These are phyloP conservation scores for Microtus richardsoni DNA, from an alignment of 2,113 vertebrate species.

Conservation along the genomic window DNA sequence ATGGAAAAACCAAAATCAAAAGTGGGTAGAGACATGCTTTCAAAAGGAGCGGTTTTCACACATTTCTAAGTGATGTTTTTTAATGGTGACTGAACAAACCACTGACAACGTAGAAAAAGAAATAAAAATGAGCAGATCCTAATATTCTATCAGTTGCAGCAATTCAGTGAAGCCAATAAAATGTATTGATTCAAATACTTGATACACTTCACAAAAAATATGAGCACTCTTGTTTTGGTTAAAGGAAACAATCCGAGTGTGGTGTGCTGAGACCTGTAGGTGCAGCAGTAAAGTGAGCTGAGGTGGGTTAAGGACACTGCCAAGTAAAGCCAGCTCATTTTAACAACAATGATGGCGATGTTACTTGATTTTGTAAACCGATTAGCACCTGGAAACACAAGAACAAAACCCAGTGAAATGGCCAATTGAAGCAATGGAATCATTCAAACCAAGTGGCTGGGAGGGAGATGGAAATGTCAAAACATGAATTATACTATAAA, in stretches of 20 bases:
- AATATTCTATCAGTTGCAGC: slow-evolving; percentile 50
- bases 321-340: slow-evolving; percentile 33
- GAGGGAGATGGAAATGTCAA: slow-evolving; percentile 3
- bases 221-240: neutral
- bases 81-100: slow-evolving; percentile 62
- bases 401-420: slow-evolving; percentile 53
- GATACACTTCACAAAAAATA: slow-evolving; percentile 60
- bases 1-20: slow-evolving; percentile 81
- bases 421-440: slow-evolving; percentile 9
- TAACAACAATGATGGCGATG: neutral
- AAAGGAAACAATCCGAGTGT: slow-evolving; percentile 27
- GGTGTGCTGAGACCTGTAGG: neutral
- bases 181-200: slow-evolving; percentile 16
- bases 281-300: neutral
- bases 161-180: slow-evolving; percentile 48
- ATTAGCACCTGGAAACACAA: slow-evolving; percentile 42
- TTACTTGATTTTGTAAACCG: slow-evolving; percentile 48
- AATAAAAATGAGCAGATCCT: slow-evolving; percentile 48
- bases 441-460: neutral
- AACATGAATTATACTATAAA: neutral
- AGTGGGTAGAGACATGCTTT: slow-evolving; percentile 76
- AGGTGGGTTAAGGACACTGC: neutral
- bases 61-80: slow-evolving; percentile 76
- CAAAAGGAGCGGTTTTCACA: slow-evolving; percentile 79
- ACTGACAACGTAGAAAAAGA: slow-evolving; percentile 51